A percentile compares a stretch with the other conserved stretches of the same genome.
Evolutionary conservation across 2,113 vertebrate species (phyloP).

Genomic region (Cervus canadensis): DNA sequence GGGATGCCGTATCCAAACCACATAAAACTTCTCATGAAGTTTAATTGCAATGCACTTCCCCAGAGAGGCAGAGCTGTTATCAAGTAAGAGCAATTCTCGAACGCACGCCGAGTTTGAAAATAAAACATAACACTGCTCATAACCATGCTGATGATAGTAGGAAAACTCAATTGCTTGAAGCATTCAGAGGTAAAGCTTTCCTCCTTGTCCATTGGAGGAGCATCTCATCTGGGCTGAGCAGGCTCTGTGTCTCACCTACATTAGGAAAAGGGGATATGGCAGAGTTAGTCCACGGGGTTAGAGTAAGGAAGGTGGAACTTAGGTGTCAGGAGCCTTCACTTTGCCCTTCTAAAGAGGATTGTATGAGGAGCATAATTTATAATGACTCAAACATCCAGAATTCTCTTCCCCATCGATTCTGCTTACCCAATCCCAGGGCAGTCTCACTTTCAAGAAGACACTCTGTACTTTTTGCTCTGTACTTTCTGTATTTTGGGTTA

Average conservation of each 20-base stretch:
- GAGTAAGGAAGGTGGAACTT: background rate
- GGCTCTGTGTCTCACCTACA: background rate
- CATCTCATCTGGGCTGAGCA: background rate
- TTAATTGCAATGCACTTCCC: conserved; percentile 45
- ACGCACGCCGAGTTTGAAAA: background rate
- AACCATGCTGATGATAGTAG: background rate
- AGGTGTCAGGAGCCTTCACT: background rate
- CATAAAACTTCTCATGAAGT: conserved; percentile 41
- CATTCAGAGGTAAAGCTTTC: conserved; percentile 22
- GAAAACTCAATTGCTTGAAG: background rate
- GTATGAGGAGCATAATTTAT: conserved; percentile 23
- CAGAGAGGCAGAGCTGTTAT: conserved; percentile 27
- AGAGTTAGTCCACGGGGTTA: background rate
- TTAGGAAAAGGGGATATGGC: background rate
- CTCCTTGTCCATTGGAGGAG: background rate
- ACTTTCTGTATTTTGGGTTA: conserved; percentile 19
- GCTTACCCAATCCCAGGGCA: background rate
- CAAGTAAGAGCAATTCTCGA: conserved; percentile 38
- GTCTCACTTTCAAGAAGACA: conserved; percentile 45
- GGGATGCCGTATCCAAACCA: background rate
- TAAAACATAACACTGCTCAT: background rate
- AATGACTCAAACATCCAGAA: conserved; percentile 31
- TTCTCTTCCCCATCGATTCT: background rate
- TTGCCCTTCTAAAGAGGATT: background rate
- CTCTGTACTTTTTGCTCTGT: background rate